phyloP scores from a whole-genome alignment of 2,888 invertebrate species.

The Caenorhabditis imperialis region DNA sequence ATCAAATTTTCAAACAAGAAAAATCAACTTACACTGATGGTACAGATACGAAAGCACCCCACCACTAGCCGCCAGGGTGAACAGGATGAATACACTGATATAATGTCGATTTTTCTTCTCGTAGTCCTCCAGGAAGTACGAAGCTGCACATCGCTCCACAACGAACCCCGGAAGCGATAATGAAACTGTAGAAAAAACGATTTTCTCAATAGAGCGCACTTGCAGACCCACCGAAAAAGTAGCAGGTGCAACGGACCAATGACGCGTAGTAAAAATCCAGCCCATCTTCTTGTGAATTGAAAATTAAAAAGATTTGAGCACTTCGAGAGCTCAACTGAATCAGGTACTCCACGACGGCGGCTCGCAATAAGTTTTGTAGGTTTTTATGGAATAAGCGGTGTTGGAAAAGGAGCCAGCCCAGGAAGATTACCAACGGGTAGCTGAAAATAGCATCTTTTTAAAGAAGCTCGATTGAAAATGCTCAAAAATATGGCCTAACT shows the following conservation, averaged over 20 bases:
- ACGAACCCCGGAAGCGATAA: slow-evolving; percentile 48
- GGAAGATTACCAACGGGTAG: slow-evolving; percentile 36
- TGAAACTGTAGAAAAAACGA: slow-evolving; percentile 35
- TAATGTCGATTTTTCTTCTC: slow-evolving; percentile 47
- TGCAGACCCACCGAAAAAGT: slow-evolving; percentile 36
- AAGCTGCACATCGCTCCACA: slow-evolving; percentile 50
- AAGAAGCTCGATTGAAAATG: not conserved
- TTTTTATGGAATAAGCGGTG: slow-evolving; percentile 47
- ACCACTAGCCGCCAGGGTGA: slow-evolving; percentile 8
- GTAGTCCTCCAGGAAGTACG: slow-evolving; percentile 52
- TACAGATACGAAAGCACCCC: slow-evolving; percentile 38
- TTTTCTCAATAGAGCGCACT: not conserved
- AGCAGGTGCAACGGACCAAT: slow-evolving; percentile 42
- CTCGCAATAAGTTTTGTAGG: slow-evolving; percentile 34
- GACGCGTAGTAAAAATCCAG: slow-evolving; percentile 50
- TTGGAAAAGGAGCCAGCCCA: slow-evolving; percentile 26
- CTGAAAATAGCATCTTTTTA: slow-evolving; percentile 31
- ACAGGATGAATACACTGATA: slow-evolving; percentile 26
- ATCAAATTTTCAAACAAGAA: not conserved
- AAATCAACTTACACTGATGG: slow-evolving; percentile 33
- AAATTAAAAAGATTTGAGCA: slow-evolving; percentile 41
- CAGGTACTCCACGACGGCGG: slow-evolving; percentile 38
- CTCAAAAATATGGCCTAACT: not conserved
- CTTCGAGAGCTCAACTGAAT: slow-evolving; percentile 44
- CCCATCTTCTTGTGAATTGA: slow-evolving; percentile 40